Evolutionary conservation across 2,113 vertebrate genomes (phyloP).

Genomic region (Microcebus griseorufus): DNA sequence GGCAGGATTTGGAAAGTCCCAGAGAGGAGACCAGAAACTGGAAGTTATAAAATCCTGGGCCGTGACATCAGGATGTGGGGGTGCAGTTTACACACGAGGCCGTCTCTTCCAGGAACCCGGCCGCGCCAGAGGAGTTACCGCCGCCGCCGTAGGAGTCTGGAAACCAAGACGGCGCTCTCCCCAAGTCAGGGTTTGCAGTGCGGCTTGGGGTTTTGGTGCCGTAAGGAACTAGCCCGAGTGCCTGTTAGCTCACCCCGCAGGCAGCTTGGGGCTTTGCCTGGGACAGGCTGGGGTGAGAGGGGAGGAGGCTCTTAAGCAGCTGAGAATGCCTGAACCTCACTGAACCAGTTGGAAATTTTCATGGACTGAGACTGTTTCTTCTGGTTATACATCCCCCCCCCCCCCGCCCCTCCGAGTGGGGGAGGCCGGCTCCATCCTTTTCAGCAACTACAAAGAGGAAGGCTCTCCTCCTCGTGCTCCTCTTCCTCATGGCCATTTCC

Average conservation of each 20-base stretch:
- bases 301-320: neutral
- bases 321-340: neutral
- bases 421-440: neutral
- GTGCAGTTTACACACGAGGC: constrained; percentile 68
- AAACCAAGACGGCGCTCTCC: neutral
- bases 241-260: neutral
- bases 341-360: neutral
- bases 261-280: neutral
- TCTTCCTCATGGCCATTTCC: fast-evolving
- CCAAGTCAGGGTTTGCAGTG: neutral
- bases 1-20: constrained; percentile 84
- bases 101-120: constrained; percentile 78
- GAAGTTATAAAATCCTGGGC: constrained; percentile 72
- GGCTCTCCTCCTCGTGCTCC: fast-evolving
- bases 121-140: neutral
- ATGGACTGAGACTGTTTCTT: neutral
- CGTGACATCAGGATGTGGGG: constrained; percentile 74
- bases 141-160: neutral
- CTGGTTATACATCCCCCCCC: neutral
- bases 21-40: constrained; percentile 62
- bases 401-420: neutral
- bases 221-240: neutral
- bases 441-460: neutral
- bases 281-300: neutral
- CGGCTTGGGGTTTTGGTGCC: neutral